Base-by-base conservation (phyloP, 2,888 invertebrate genomes). In the Hypercompe scribonia region DNA sequence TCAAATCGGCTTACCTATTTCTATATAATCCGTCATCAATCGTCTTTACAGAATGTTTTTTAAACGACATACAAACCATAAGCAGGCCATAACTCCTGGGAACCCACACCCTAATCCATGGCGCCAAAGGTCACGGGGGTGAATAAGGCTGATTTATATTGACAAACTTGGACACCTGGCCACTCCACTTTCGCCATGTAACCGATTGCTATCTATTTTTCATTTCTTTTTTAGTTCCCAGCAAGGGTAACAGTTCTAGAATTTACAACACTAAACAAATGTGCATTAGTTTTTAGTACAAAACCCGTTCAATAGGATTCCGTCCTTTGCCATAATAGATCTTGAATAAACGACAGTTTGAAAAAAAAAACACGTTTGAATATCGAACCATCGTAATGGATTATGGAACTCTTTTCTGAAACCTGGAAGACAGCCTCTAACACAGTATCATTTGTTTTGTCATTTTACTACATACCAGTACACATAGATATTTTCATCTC, bases 71-170 rank as follows among this genome's bases (percentile, higher is more conserved):
- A 83, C 80, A 79, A 72, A 73, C 68, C 76, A 79, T 78, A 84
- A 83, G 82, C 74, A 84, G 78, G 79, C 78, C 82, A 76, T 81
- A 83, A 79, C 82, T 84, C 88, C 86, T 90, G 89, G 89, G 89
- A 89, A 87, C 82, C 75, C 78, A 81, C 81, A 79, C 87, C 87
- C 86, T 89, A 89, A 87, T 87, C 88, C 87, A 78, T 74, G 79
- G 78, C 77, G 83, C 79, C 86, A 85, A 76, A 86, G 90, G 90
- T 90, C 89, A 88, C 76, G 75, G 86, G 50, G 87, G 80, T 85
- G 84, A 86, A 74, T 73, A 75, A 86, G 86, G 85, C 85, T 86
- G 89, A 86, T 87, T 89, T 88, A 87, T 87, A 84, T 81, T 76
- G 81, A 85, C 78, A 86, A 78, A 78, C 78, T 73, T 77, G 78